Conservation (phyloP, 1,140 invertebrate genomes). For the Drosophila erecta region DNA sequence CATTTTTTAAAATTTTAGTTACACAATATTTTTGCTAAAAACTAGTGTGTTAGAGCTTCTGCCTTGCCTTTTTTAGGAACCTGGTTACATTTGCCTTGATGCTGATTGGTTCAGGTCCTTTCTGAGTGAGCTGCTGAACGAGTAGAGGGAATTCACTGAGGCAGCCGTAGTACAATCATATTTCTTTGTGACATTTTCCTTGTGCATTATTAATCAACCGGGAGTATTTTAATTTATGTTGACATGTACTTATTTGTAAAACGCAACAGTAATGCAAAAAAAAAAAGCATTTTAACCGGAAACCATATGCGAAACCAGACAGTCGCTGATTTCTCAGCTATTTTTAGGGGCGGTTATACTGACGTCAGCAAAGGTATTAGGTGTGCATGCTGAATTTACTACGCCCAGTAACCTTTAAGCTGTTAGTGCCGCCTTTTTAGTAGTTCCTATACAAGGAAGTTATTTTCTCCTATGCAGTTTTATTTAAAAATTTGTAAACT, state of each 20-base stretch:
- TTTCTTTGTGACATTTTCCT: slow-evolving; percentile 76
- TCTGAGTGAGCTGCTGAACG: slow-evolving; percentile 11
- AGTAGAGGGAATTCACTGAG: slow-evolving; percentile 22
- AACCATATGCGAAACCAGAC: slow-evolving; percentile 44
- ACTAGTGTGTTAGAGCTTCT: slow-evolving; percentile 11
- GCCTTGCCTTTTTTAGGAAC: not conserved
- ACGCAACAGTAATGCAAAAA: slow-evolving; percentile 38
- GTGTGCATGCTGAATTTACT: not conserved
- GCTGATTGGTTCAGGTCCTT: slow-evolving; percentile 19
- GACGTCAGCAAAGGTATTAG: slow-evolving; percentile 1
- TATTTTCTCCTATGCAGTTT: not conserved
- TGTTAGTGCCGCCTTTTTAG: too few species aligned
- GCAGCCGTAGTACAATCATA: slow-evolving; percentile 42
- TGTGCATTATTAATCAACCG: slow-evolving; percentile 79
- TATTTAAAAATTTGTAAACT: not conserved
- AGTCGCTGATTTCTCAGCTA: slow-evolving; percentile 14
- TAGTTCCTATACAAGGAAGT: too few species aligned
- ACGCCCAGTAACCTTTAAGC: too few species aligned
- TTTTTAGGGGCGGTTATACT: slow-evolving; percentile 1
- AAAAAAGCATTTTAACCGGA: slow-evolving; percentile 9
- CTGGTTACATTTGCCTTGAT: slow-evolving; percentile 19
- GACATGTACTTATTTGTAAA: slow-evolving; percentile 76
- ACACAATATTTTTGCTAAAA: not conserved
- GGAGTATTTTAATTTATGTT: slow-evolving; percentile 79
- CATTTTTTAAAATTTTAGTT: not conserved